Evolutionary conservation across 1,140 invertebrate species (phyloP).

Genomic region (Zophobas morio): DNA sequence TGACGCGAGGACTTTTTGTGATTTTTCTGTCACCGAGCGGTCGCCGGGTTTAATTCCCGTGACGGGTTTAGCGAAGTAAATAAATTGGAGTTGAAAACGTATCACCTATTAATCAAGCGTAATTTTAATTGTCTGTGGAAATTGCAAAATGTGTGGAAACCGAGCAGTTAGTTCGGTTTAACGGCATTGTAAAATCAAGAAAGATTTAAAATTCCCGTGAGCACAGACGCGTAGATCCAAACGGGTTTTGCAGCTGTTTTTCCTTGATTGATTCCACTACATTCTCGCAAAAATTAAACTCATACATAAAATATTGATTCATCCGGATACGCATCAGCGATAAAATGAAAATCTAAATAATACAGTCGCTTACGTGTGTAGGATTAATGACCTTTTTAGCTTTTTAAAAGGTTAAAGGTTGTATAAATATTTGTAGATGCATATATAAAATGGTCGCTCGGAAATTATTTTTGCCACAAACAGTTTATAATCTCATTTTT

Average conservation of each 20-base stretch:
- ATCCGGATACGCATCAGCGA: conserved; percentile 4
- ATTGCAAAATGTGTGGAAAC: neutral
- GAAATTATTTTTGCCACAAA: neutral
- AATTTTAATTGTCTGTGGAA: neutral
- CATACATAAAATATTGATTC: conserved; percentile 15
- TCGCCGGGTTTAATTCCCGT: neutral
- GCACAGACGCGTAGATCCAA: neutral
- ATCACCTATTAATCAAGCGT: neutral
- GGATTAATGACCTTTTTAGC: conserved; percentile 14
- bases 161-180: neutral
- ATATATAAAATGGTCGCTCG: neutral
- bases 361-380: conserved; percentile 4
- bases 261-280: conserved; percentile 8
- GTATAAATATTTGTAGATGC: neutral
- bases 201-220: neutral
- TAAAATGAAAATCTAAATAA: conserved; percentile 19
- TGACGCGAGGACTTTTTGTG: conserved; percentile 11
- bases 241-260: neutral
- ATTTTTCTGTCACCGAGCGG: neutral
- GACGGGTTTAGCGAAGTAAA: neutral
- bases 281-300: conserved; percentile 3
- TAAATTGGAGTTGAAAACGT: conserved; percentile 1
- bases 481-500: too few relatives aligned
- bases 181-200: neutral
- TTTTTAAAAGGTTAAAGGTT: neutral